Evolutionary conservation across 2,797 vertebrate genomes (phyloP).

Genomic region (Hapalemur alaotrensis): DNA sequence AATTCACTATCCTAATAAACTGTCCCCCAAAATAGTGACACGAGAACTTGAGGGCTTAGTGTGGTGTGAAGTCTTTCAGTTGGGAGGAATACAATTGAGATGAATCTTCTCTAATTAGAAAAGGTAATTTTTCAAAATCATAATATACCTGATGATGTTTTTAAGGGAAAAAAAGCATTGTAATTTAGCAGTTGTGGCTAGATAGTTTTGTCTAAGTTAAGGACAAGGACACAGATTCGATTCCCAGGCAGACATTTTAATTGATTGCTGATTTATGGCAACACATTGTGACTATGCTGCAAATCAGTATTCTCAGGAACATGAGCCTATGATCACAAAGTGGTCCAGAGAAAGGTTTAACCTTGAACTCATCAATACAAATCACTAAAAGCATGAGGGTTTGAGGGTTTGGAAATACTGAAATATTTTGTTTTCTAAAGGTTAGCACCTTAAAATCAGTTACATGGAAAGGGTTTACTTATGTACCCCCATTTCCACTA

Average conservation of each 20-base stretch:
- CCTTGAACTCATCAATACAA: not conserved
- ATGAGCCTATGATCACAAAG: not conserved
- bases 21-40: not conserved
- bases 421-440: not conserved
- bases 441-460: not conserved
- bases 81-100: not conserved
- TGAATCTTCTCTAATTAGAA: not conserved
- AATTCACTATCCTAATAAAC: constrained; percentile 15
- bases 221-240: not conserved
- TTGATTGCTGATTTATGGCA: not conserved
- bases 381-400: not conserved
- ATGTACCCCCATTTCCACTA: not conserved
- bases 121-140: not conserved
- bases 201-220: not conserved
- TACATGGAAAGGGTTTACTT: not conserved
- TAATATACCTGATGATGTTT: not conserved
- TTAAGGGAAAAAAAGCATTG: not conserved
- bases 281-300: not conserved
- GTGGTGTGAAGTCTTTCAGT: not conserved
- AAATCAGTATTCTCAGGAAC: constrained; percentile 10
- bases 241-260: not conserved
- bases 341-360: not conserved
- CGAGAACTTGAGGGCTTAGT: not conserved
- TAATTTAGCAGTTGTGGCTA: not conserved
- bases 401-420: not conserved